Base-by-base conservation (phyloP, 2,113 vertebrate species). In the Anseranas semipalmata region DNA sequence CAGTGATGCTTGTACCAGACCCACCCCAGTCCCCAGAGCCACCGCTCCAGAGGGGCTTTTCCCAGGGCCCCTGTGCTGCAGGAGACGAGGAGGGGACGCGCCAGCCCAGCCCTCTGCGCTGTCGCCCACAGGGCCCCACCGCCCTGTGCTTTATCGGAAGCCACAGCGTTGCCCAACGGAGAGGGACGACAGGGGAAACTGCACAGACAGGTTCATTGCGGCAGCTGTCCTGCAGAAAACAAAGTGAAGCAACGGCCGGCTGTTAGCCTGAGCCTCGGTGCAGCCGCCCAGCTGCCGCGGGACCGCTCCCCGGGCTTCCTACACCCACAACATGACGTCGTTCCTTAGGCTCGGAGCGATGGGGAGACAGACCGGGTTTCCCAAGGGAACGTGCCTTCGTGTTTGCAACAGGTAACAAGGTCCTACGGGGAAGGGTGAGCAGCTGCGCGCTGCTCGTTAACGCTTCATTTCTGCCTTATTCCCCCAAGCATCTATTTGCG, bases 61-160 rank as follows among this genome's bases (percentile, higher is more conserved):
- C n/a, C 14, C 0, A 1, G 15, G 10, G 50, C 27, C 0, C 1
- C 63, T 3, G 30, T 12, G 37, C 11, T 3, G 63, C 45, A 19
- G 33, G 15, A 30, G 65, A 4, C 6, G 59, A 18, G 33, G 9
- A 10, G 7, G 59, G 43, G 20, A n/a, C 7, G 1, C 0, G 0
- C 27, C 41, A 30, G 77, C 56, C 12, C 35, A 15, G 41, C 56
- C 10, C 43, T 28, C 50, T 28, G 70, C 1, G 2, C 46, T 1
- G 0, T 35, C 18, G 1, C 32, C 20, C 7, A 7, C 0, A 0
- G 25, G 27, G 43, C 41, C 9, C 25, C 7, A 5, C 43, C 8
- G 33, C 33, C 39, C 6, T 35, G 43, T 14, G 17, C 18, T 39
- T 28, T 50, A 10, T 27, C 32, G 28, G 46, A 60, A 53, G 28